These are phyloP conservation scores for Pogonophryne albipinna DNA, from an alignment of 2,797 vertebrate genomes.

Conservation along the genomic window DNA sequence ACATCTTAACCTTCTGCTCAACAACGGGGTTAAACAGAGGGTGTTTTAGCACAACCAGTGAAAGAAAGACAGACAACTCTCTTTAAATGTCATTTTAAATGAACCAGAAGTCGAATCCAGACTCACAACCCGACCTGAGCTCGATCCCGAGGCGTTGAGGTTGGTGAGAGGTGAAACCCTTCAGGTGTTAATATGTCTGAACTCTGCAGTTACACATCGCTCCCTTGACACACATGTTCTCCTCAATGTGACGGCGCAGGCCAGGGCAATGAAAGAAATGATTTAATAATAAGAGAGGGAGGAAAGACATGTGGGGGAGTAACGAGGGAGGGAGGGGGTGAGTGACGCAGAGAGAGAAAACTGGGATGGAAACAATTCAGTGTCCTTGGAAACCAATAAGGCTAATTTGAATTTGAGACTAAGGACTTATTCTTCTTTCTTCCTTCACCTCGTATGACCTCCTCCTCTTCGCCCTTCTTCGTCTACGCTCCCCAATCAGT, in stretches of 20 bases:
- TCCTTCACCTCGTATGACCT: conserved; percentile 61
- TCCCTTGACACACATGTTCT: conserved; percentile 31
- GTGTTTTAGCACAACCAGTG: no score
- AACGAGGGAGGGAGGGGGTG: conserved; percentile 24
- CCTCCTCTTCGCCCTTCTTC: conserved; percentile 54
- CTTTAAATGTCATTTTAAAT: no score
- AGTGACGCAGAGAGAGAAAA: conserved; percentile 54
- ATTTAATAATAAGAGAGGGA: conserved; percentile 57
- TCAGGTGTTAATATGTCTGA: neutral
- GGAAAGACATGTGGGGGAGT: conserved; percentile 6
- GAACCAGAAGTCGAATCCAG: no score
- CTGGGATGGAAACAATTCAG: conserved; percentile 76
- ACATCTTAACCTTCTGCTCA: no score
- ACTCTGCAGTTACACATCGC: conserved; percentile 28
- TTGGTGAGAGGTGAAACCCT: no score
- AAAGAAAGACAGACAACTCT: no score
- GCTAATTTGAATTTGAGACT: conserved; percentile 77
- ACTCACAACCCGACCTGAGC: no score
- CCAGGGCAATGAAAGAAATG: conserved; percentile 46
- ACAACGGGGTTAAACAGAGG: no score
- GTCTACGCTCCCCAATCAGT: conserved; percentile 64
- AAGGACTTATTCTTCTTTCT: conserved; percentile 61
- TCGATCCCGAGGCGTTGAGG: no score
- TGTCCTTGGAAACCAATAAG: conserved; percentile 76
- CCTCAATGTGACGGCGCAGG: conserved; percentile 50